Evolutionary conservation across 2,797 vertebrate species (phyloP).

Genomic region (Triplophysa yarkandensis): DNA sequence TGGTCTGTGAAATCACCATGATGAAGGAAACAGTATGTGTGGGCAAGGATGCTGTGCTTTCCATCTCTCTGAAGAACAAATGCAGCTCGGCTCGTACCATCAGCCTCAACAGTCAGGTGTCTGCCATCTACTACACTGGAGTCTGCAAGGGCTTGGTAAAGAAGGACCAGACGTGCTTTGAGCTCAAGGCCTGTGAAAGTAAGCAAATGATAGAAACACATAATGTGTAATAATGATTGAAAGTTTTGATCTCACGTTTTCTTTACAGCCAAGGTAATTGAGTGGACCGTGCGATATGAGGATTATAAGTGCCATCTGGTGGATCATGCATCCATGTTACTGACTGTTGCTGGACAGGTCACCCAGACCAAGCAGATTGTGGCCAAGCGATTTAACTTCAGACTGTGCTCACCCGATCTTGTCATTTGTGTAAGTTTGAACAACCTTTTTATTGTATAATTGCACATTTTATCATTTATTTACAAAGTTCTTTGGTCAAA

Average conservation of each 20-base stretch:
- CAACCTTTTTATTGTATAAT: too few relatives aligned
- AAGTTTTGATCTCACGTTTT: neutral
- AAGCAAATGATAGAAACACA: neutral
- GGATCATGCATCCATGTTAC: constrained; percentile 87
- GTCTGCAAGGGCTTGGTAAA: constrained; percentile 45
- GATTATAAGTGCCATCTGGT: constrained; percentile 83
- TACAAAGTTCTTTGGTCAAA: too few relatives aligned
- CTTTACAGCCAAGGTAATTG: constrained; percentile 69
- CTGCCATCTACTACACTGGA: constrained; percentile 54
- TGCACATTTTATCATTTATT: too few relatives aligned
- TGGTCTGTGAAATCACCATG: constrained; percentile 70
- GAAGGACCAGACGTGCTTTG: constrained; percentile 42
- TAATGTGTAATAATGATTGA: too few relatives aligned
- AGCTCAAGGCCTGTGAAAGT: constrained; percentile 48
- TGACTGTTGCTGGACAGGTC: constrained; percentile 79
- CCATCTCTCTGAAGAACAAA: constrained; percentile 43
- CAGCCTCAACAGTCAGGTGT: constrained; percentile 35
- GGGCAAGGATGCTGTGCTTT: constrained; percentile 50
- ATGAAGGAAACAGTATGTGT: constrained; percentile 29
- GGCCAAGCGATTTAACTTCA: constrained; percentile 85
- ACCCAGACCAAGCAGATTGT: constrained; percentile 77
- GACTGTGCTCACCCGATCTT: constrained; percentile 84
- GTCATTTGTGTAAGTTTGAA: constrained; percentile 73
- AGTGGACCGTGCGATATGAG: constrained; percentile 73
- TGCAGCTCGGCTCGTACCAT: constrained; percentile 37